Evolutionary conservation across 2,888 invertebrate species (phyloP), one percentile per base, ranked within the genome.

Genomic region (Ptycholaimellus sp.): DNA sequence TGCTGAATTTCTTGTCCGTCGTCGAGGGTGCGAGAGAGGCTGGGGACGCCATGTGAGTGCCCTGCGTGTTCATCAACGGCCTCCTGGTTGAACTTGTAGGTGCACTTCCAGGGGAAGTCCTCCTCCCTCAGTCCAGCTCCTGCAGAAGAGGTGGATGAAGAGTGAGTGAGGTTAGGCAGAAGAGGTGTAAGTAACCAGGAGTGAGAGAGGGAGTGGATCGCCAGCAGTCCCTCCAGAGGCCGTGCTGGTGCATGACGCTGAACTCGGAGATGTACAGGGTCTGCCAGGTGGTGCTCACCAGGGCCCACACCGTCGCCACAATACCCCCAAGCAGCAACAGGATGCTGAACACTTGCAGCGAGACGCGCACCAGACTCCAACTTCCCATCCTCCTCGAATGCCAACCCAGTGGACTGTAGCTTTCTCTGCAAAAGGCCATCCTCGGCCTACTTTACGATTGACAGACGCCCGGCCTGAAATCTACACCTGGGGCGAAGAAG

Each of bases 161-260:
- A 13, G 22, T 14, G 16, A 16, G 17, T 11, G 31, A 31, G 18
- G 13, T 7, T 14, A 6, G 18, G 19, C 13, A 3, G 18, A 31
- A 31, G 31, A 33, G n/a, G 17, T 14, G n/a, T 3, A 33, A 33
- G 22, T 6, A 33, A 7, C 13, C 5, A 33, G n/a, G 33, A 33
- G 19, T 33, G 13, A 13, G 16, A 33, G n/a, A 33, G 19, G 18
- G 21, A 7, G 9, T 13, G 7, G 19, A 7, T 33, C 39, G 28
- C 11, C 42, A 43, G 39, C 45, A 45, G 29, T 45, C 45, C 34
- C 45, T 31, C 45, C 45, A 45, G 14, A 45, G 32, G n/a, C 45
- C 45, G 23, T 45, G 45, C 30, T 45, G 36, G 35, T 45, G 45
- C 23, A 42, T 42, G 30, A 40, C 36, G 23, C 42, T 39, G 33